These are phyloP conservation scores for Phanerotoma sp. DNA, from an alignment of 2,888 invertebrate genomes.

Conservation along the genomic window DNA sequence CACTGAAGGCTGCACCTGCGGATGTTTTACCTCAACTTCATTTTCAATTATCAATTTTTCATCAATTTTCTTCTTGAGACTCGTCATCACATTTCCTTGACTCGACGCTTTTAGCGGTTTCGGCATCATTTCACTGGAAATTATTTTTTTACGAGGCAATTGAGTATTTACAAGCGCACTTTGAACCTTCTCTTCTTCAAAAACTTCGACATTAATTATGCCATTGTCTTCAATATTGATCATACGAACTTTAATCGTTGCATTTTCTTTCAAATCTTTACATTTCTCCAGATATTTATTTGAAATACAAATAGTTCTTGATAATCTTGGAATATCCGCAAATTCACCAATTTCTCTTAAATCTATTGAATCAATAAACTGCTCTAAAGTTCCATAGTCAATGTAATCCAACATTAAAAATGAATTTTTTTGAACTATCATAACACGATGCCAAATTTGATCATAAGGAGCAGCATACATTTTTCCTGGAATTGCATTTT, in stretches of 20 bases:
- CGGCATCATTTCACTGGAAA: too few species aligned
- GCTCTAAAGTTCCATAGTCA: constrained; percentile 42
- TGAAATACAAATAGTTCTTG: constrained; percentile 20
- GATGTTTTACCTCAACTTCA: too few species aligned
- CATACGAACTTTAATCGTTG: constrained; percentile 34
- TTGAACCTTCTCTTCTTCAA: background rate
- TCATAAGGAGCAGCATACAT: constrained; percentile 36
- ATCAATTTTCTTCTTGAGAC: too few species aligned
- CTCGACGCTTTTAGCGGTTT: too few species aligned
- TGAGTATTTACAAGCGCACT: background rate
- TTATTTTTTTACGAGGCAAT: background rate
- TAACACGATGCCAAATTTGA: constrained; percentile 41
- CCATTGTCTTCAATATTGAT: constrained; percentile 18
- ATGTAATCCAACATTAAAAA: too few species aligned
- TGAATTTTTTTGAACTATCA: too few species aligned
- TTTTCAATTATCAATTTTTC: too few species aligned
- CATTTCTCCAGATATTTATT: constrained; percentile 28
- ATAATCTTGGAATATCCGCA: constrained; percentile 17
- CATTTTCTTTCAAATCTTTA: constrained; percentile 21
- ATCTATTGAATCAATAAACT: constrained; percentile 6
- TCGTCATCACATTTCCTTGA: too few species aligned
- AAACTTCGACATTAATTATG: constrained; percentile 1
- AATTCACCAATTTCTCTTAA: constrained; percentile 33
- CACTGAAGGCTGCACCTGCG: too few species aligned
- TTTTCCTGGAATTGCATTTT: constrained; percentile 31